These are phyloP conservation scores for Leucania comma DNA, from an alignment of 2,888 invertebrate species.

Conservation along the genomic window DNA sequence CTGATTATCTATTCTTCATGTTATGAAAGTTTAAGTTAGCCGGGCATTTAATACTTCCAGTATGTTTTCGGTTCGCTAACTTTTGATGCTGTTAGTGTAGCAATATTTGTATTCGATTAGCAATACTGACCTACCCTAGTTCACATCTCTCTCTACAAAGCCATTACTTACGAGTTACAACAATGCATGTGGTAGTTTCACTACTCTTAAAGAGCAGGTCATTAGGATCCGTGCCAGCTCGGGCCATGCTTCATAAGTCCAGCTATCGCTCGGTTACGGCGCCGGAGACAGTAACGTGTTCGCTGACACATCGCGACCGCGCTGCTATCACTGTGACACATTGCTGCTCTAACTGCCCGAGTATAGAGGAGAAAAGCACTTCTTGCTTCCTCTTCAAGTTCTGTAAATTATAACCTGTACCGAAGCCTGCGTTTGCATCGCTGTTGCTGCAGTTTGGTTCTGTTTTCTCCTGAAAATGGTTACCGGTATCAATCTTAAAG, in stretches of 20 bases:
- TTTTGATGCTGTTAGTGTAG: neutral
- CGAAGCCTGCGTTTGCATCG: neutral
- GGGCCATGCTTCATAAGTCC: constrained; percentile 43
- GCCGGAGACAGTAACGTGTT: constrained; percentile 58
- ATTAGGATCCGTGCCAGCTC: constrained; percentile 60
- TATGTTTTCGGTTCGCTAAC: neutral
- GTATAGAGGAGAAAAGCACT: neutral
- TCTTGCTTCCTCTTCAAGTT: neutral
- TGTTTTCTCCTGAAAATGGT: neutral
- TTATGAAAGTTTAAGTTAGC: neutral
- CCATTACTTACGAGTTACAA: neutral
- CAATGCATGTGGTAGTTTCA: constrained; percentile 2
- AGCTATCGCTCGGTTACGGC: constrained; percentile 43
- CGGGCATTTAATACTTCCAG: neutral
- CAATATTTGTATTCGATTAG: neutral
- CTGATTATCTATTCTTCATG: neutral
- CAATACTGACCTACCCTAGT: neutral
- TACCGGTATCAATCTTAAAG: neutral
- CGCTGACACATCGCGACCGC: constrained; percentile 46
- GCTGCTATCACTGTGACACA: constrained; percentile 38
- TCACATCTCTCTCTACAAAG: neutral
- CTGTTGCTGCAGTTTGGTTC: neutral
- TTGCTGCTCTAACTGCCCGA: constrained; percentile 19
- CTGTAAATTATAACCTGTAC: too few relatives aligned
- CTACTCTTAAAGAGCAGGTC: constrained; percentile 25